Base-by-base conservation (phyloP, 2,797 vertebrate species). In the Parotocinclus haroldoi region DNA sequence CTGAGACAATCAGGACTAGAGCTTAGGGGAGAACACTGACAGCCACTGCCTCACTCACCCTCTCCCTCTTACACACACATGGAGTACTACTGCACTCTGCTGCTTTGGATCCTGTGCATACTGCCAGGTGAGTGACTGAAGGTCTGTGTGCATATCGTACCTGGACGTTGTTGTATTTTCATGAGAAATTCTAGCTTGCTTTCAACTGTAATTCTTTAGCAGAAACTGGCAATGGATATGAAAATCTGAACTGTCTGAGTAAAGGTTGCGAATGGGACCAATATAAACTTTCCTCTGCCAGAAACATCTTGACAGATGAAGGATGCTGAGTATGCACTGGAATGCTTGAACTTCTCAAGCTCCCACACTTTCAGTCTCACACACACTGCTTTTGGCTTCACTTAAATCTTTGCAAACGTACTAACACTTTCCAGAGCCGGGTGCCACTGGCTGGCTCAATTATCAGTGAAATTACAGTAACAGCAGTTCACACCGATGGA, bases 11-110 rank as follows among this genome's bases (percentile, higher is more conserved):
- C 85, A 87, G 82, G 88, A 84, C 76, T 68, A 79, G 84, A 86
- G 86, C 84, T 85, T 68, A 82, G 84, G 70, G 27, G 81, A 59
- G 78, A 75, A 81, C 18, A 80, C 84, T 87, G 85, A 80, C 80
- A 85, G 83, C 85, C 83, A 69, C 78, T 83, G 76, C 77, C 65
- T 72, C 75, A 69, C 87, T 58, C 59, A 39, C 59, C 39, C 17
- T 27, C 50, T 39, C 52, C 77, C 73, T 58, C 73, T 71, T 75
- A 74, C 66, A 72, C 69, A 76, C 72, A 71, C 87, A 97, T 97
- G 95, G 94, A 94, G 89, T 89, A 94, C 84, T 90, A 82, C 90
- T 81, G 89, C 80, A 84, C 91, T 78, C 72, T 93, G 79, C 85
- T 95, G 80, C 87, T 95, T 81, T 96, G 96, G 87, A 88, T 86